Evolutionary conservation across 2,888 invertebrate genomes (phyloP), one percentile per base, ranked within the genome.

Genomic region (Adineta ricciae): DNA sequence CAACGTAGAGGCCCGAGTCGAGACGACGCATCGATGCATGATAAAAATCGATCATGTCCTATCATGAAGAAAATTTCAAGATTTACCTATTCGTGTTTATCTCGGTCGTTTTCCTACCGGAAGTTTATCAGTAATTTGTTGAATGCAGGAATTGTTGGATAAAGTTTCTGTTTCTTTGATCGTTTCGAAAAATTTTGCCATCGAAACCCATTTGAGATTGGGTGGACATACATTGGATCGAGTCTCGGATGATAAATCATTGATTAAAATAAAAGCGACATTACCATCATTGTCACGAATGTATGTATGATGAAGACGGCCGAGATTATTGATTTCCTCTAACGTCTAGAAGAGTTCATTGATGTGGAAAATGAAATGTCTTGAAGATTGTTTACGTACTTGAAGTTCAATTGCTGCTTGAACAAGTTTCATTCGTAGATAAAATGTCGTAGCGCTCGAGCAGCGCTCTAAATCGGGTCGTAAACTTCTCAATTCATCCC

Each of bases 391-490:
- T 27, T 36, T 88, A 86, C 16, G 88, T 87, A 92, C 92, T 90
- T 93, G 94, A 95, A 98, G 95, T 89, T 96, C 95, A 36, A 94
- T 94, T 2, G 95, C 95, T 0, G 97, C 97, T 84, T 96, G 94
- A 0, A 98, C 92, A 5, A 98, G 92, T 91, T 97, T 97, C 87
- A 95, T 94, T 86, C 97, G 93, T 90, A 96, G 96, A 90, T 96
- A 96, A 87, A 93, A 92, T 64, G 94, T 94, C 2, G 96, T 95
- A 0, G 96, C 95, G 24, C 94, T 95, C 2, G 95, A 93, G 89
- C 95, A 95, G 88, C 96, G 95, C 89, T 96, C 96, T 95, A 97
- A 95, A 89, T 97, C 96, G 41, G 94, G 93, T n/a, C 95, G 93
- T 1, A 97, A 91, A 4, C 94, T 93, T 89, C 96, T 96, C 14